Base-by-base conservation (phyloP, 2,797 vertebrate genomes). In the Periparus ater region DNA sequence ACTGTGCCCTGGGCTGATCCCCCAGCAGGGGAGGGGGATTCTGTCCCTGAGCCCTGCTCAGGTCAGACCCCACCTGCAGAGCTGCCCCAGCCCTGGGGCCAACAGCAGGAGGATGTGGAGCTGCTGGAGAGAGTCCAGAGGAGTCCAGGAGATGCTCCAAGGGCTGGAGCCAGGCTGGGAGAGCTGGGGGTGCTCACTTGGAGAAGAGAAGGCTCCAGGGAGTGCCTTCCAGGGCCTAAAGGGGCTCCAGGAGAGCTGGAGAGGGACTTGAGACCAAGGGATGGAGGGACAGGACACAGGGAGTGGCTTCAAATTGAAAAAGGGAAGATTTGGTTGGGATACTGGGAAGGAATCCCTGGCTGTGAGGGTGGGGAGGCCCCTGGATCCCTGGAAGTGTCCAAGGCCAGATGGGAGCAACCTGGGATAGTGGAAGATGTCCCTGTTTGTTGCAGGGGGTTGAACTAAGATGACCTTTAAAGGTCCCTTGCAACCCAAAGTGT, bases 191-290 rank as follows among this genome's bases (percentile, higher is more conserved):
- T 11, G 38, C 2, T 47, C 38, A 2, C 6, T 27, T 53, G 72
- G 15, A 67, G 38, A 38, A 9, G 38, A 0, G 44, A 44, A 36
- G 13, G 20, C 3, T 65, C 9, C 53, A 53, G 53, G 13, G 23
- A 86, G 50, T 32, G 10, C 14, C 30, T 63, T 15, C 0, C 50
- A 65, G 36, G 0, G 9, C 44, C 19, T 65, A 0, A 51, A 45
- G 53, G 29, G 3, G n/a, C 40, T 67, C 68, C 60, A 88, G 36
- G 61, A 60, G 29, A 73, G 38, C 45, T 66, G 76, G 19, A 73
- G 23, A 51, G 75, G 44, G 19, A 10, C 23, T 79, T 3, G 44
- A 36, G 62, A 23, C 22, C 18, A 51, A 51, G 51, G 27, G 0
- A 1, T 29, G n/a, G n/a, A 88, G 17, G 7, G 45, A 50, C 58